A percentile compares a stretch with the other conserved stretches of the same genome.
Evolutionary conservation across 2,113 vertebrate species (phyloP).

Genomic region (Raja brachyura): DNA sequence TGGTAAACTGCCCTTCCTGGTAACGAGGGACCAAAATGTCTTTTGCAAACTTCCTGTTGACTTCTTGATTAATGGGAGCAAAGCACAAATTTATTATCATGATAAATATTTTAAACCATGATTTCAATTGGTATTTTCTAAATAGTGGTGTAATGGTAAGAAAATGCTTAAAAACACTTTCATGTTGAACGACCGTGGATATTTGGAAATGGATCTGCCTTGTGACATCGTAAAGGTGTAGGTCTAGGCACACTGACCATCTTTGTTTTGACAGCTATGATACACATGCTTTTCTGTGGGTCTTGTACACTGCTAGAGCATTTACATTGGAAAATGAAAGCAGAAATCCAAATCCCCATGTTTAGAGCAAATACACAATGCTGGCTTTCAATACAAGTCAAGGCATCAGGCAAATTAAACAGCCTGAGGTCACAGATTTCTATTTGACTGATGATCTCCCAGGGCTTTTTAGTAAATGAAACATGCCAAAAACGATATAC

Average conservation of each 20-base stretch:
- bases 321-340: neutral
- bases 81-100: neutral
- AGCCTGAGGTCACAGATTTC: neutral
- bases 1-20: neutral
- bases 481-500: neutral
- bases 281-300: neutral
- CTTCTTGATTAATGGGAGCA: neutral
- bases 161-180: neutral
- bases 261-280: neutral
- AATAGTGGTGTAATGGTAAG: neutral
- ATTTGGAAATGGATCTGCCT: neutral
- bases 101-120: neutral
- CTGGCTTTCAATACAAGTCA: neutral
- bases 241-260: neutral
- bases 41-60: neutral
- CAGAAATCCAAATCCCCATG: neutral
- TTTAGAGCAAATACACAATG: neutral
- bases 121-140: neutral
- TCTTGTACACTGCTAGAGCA: neutral
- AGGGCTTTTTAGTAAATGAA: conserved; percentile 4
- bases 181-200: neutral
- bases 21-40: neutral
- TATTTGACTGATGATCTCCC: neutral
- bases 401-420: neutral
- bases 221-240: neutral